Conservation (phyloP, 2,888 invertebrate genomes). For the Iselma pallidipennis region DNA sequence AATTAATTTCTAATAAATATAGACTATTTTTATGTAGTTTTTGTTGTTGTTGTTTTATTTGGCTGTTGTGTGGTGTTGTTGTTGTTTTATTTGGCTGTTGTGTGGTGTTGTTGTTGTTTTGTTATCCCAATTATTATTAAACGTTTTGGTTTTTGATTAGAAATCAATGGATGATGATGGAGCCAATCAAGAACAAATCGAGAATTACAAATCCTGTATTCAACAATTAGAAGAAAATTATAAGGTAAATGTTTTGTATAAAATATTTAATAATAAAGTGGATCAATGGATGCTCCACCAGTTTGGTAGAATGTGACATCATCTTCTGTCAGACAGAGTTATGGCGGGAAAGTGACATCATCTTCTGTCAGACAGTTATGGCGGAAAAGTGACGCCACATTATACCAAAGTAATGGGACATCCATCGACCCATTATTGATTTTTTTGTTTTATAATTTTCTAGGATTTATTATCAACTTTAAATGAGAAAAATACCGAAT, state of each 20-base stretch:
- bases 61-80: too few relatives aligned
- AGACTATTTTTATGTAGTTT: conserved; percentile 45
- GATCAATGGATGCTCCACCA: too few relatives aligned
- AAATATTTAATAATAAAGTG: conserved; percentile 5
- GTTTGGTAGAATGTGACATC: too few relatives aligned
- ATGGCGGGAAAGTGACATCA: too few relatives aligned
- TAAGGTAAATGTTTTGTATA: conserved; percentile 48
- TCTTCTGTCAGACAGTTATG: too few relatives aligned
- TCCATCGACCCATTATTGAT: background rate
- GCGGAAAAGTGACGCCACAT: too few relatives aligned
- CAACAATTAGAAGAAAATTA: conserved; percentile 52
- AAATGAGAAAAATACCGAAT: conserved; percentile 51
- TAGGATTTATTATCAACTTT: conserved; percentile 50
- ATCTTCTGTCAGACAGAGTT: too few relatives aligned
- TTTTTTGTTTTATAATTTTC: conserved; percentile 26
- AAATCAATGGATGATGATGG: conserved; percentile 45
- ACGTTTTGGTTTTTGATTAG: conserved; percentile 43
- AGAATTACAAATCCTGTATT: conserved; percentile 48
- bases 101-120: conserved; percentile 25
- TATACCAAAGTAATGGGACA: background rate
- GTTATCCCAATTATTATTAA: conserved; percentile 21
- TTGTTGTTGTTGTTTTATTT: conserved; percentile 36
- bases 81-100: conserved; percentile 15
- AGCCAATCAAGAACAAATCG: conserved; percentile 43
- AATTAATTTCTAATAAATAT: conserved; percentile 36